Percentiles rank a stretch among this genome's conserved stretches.
Conservation (phyloP, 2,797 vertebrate genomes). For the Gila robusta region DNA sequence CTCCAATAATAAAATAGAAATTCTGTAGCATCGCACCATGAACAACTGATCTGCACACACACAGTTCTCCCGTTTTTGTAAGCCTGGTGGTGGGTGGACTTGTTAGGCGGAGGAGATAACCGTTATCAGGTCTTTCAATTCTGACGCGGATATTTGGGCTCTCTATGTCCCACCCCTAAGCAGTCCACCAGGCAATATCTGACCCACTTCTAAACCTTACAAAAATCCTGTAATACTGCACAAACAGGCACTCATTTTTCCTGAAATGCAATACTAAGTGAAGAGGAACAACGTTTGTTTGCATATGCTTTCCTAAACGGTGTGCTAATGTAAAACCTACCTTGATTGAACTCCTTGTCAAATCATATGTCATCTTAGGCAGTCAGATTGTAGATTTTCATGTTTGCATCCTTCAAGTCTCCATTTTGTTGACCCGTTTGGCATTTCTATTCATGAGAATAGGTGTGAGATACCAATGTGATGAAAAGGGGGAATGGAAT, state of each 20-base stretch:
- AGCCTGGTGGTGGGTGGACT: conserved; percentile 67
- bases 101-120: conserved; percentile 73
- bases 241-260: conserved; percentile 3
- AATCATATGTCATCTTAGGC: neutral
- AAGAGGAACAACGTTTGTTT: neutral
- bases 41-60: conserved; percentile 51
- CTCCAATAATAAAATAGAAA: conserved; percentile 71
- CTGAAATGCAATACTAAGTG: neutral
- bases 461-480: neutral
- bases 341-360: neutral
- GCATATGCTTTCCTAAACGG: neutral
- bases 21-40: conserved; percentile 66
- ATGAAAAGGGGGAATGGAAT: neutral
- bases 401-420: neutral
- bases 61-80: conserved; percentile 50
- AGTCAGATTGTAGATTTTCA: neutral
- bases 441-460: neutral
- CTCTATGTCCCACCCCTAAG: conserved; percentile 50
- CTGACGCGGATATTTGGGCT: conserved; percentile 68
- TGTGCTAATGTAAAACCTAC: neutral
- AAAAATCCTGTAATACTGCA: neutral
- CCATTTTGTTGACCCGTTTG: neutral
- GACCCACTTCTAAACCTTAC: conserved; percentile 20
- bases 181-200: conserved; percentile 30
- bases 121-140: conserved; percentile 70